These are phyloP conservation scores for Protula sp. DNA, from an alignment of 2,888 invertebrate species.

Conservation along the genomic window DNA sequence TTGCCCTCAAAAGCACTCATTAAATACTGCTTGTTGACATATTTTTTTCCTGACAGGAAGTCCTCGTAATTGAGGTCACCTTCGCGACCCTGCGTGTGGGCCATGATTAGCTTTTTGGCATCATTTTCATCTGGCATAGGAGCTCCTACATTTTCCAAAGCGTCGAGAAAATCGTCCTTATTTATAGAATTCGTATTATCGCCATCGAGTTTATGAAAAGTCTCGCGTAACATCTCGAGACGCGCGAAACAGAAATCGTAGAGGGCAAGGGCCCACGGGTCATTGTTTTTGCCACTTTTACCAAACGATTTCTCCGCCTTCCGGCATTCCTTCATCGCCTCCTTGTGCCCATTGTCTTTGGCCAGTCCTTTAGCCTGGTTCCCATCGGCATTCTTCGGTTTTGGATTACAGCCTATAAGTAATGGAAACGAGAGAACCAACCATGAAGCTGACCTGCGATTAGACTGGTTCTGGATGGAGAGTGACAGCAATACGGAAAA, in stretches of 20 bases:
- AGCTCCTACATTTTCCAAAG: slow-evolving; percentile 36
- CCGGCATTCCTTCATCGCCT: slow-evolving; percentile 47
- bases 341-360: slow-evolving; percentile 50
- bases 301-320: slow-evolving; percentile 52
- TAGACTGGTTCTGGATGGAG: neutral
- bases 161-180: slow-evolving; percentile 41
- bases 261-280: slow-evolving; percentile 46
- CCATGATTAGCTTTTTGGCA: slow-evolving; percentile 32
- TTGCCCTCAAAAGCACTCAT: slow-evolving; percentile 52
- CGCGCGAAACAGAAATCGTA: slow-evolving; percentile 48
- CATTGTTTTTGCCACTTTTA: slow-evolving; percentile 48
- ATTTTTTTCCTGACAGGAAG: slow-evolving; percentile 51
- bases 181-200: slow-evolving; percentile 39
- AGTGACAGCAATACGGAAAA: neutral
- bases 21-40: slow-evolving; percentile 51
- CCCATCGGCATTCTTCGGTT: slow-evolving; percentile 52
- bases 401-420: slow-evolving; percentile 52
- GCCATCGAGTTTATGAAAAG: slow-evolving; percentile 44
- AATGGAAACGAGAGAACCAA: too few relatives aligned
- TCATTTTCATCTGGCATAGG: slow-evolving; percentile 43
- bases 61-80: slow-evolving; percentile 47
- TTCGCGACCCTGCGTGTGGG: slow-evolving; percentile 39
- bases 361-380: slow-evolving; percentile 44
- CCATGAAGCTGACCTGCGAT: neutral
- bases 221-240: slow-evolving; percentile 33